Evolutionary conservation across 1,140 invertebrate species (phyloP).

Genomic region (Gryon sp.): DNA sequence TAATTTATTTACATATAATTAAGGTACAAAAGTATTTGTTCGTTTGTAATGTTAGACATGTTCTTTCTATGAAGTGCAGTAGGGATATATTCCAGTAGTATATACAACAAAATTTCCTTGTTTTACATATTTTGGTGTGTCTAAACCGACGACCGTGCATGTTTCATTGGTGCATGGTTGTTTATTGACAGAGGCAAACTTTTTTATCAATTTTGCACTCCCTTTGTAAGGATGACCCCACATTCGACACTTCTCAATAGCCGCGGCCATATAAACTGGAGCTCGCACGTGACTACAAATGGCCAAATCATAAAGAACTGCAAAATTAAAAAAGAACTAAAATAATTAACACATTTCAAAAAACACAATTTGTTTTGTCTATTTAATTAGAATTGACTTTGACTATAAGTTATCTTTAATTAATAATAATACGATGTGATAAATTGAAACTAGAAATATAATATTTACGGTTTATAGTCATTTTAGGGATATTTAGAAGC

Average conservation of each 20-base stretch:
- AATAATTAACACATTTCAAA: no score
- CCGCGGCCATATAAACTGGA: conserved; percentile 63
- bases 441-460: background rate
- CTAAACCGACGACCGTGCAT: conserved; percentile 61
- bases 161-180: conserved; percentile 40
- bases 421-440: background rate
- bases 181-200: conserved; percentile 26
- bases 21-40: conserved; percentile 33
- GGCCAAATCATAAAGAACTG: conserved; percentile 64
- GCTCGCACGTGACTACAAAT: conserved; percentile 62
- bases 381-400: no score
- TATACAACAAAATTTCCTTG: conserved; percentile 60
- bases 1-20: conserved; percentile 29
- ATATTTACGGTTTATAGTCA: conserved; percentile 57
- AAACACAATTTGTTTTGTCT: conserved; percentile 12
- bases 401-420: no score
- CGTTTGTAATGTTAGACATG: conserved; percentile 3
- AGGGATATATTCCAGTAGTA: conserved; percentile 64
- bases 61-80: conserved; percentile 46
- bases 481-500: conserved; percentile 52
- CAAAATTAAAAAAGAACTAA: no score
- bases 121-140: conserved; percentile 46
- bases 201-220: conserved; percentile 12
- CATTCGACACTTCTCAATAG: conserved; percentile 61
- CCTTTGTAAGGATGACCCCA: conserved; percentile 58